phyloP scores from a whole-genome alignment of 2,888 invertebrate species.

The Tenthredo distinguenda region DNA sequence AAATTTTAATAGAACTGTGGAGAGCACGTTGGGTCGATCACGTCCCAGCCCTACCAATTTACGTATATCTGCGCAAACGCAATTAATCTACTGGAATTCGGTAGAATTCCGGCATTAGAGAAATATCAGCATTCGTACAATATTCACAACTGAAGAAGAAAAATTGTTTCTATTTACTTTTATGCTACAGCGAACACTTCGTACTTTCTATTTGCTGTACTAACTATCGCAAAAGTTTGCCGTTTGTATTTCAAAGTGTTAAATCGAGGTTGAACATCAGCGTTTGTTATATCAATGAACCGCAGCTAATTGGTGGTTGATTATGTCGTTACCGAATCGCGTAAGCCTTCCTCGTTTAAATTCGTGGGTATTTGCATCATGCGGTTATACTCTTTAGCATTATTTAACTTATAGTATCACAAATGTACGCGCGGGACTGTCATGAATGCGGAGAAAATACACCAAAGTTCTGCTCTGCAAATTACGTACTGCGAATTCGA shows the following conservation, averaged over 20 bases:
- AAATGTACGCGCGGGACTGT: background rate
- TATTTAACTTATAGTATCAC: background rate
- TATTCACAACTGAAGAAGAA: background rate
- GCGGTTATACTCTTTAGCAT: slow-evolving; percentile 3
- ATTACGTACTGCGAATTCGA: background rate
- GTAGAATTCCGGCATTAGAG: background rate
- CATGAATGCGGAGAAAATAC: background rate
- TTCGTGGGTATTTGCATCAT: background rate
- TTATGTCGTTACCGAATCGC: slow-evolving; percentile 10
- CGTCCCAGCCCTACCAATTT: background rate
- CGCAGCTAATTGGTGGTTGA: slow-evolving; percentile 14
- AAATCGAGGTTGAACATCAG: background rate
- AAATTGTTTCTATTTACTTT: background rate
- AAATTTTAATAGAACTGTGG: slow-evolving; percentile 22
- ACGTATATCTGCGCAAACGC: background rate
- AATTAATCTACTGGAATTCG: background rate
- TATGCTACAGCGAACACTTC: background rate
- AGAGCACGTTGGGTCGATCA: background rate
- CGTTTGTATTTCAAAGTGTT: background rate
- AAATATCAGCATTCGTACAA: background rate
- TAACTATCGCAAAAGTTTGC: background rate
- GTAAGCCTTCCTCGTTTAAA: background rate
- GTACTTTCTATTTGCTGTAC: background rate
- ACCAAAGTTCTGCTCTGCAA: background rate
- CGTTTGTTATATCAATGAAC: background rate